Percentiles rank a stretch among this genome's conserved stretches.
Conservation (phyloP, 1,140 invertebrate genomes). For the Caenorhabditis latens region DNA sequence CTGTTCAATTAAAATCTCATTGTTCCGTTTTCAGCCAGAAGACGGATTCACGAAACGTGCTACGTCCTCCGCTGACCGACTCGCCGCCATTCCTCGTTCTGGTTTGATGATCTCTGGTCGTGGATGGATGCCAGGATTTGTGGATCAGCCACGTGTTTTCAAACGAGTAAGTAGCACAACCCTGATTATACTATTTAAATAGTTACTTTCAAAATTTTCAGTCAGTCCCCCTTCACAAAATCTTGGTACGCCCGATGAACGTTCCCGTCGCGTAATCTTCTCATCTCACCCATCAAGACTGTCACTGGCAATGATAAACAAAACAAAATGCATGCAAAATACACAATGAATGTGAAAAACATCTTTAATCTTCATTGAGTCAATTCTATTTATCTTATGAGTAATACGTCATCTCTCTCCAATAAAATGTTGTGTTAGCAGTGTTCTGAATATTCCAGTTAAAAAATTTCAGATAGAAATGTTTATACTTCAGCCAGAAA, state of each 20-base stretch:
- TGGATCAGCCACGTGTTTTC: conserved; percentile 46
- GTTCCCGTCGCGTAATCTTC: conserved; percentile 13
- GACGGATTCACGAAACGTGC: conserved; percentile 44
- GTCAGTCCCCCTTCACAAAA: conserved; percentile 28
- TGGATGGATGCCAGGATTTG: conserved; percentile 53
- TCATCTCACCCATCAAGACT: not conserved
- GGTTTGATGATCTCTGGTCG: conserved; percentile 47
- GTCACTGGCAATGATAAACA: not conserved
- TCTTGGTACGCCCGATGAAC: conserved; percentile 46
- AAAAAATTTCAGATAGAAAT: not conserved
- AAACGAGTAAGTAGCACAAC: conserved; percentile 8
- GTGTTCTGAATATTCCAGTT: not conserved
- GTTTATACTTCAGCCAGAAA: no score
- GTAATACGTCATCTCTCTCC: conserved; percentile 44
- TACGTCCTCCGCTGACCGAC: conserved; percentile 1
- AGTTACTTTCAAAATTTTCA: not conserved
- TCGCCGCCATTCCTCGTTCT: conserved; percentile 27
- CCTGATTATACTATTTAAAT: not conserved
- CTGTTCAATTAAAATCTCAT: not conserved
- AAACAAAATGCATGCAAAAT: not conserved
- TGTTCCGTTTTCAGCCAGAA: conserved; percentile 11
- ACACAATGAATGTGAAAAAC: conserved; percentile 14
- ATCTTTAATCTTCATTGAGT: not conserved
- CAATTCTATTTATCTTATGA: conserved; percentile 35
- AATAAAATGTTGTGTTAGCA: conserved; percentile 47